Conservation (phyloP, 1,140 invertebrate genomes). For the Apis mellifera region DNA sequence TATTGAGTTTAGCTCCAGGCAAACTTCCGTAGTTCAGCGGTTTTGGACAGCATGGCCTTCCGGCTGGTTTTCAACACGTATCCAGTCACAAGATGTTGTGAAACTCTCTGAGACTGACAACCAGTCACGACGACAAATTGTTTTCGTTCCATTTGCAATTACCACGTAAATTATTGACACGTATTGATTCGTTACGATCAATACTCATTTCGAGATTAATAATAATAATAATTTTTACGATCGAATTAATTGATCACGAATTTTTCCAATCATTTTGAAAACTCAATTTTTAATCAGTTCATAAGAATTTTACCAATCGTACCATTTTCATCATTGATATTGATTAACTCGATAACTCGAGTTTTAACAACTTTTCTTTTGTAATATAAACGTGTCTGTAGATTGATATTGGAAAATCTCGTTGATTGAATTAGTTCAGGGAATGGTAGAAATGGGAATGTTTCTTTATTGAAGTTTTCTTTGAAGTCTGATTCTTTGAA, state of each 20-base stretch:
- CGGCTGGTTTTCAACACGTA: background rate
- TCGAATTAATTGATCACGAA: background rate
- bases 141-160: slow-evolving; percentile 3
- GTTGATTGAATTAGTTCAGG: background rate
- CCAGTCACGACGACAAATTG: slow-evolving; percentile 35
- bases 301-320: background rate
- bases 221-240: background rate
- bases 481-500: background rate
- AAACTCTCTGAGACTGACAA: slow-evolving; percentile 22
- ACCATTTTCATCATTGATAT: background rate
- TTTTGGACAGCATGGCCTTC: slow-evolving; percentile 3
- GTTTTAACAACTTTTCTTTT: background rate
- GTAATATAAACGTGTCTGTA: background rate
- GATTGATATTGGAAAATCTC: background rate
- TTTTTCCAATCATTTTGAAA: too few species aligned
- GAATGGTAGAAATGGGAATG: background rate
- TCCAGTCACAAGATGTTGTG: slow-evolving; percentile 24
- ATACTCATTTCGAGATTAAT: too few species aligned
- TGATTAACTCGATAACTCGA: background rate
- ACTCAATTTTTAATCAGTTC: too few species aligned
- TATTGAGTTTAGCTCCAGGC: background rate
- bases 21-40: background rate
- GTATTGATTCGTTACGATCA: too few species aligned
- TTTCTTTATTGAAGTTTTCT: background rate
- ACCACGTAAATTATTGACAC: background rate